Conservation (phyloP, 2,113 vertebrate genomes). For the Alethe castanea region DNA sequence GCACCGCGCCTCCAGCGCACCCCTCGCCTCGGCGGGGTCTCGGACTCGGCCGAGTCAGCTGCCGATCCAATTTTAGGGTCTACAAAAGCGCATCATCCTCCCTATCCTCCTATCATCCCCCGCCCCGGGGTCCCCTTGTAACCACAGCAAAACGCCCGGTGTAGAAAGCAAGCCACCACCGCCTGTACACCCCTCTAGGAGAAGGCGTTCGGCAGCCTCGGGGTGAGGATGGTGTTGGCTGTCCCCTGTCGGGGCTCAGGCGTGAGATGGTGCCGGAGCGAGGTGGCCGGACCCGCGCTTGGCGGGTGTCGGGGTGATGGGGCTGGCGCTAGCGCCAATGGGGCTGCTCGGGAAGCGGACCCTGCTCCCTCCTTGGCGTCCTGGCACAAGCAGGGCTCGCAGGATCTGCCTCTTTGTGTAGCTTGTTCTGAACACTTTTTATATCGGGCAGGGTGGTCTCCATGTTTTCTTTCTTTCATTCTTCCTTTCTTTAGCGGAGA, state of each 20-base stretch:
- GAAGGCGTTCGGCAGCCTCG: not conserved
- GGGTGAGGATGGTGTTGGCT: not conserved
- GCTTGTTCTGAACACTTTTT: not conserved
- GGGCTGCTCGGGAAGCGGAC: not conserved
- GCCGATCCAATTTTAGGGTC: not conserved
- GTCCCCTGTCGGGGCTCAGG: not conserved
- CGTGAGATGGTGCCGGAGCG: not conserved
- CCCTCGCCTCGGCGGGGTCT: not conserved
- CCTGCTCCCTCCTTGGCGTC: not conserved
- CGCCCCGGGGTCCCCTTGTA: not conserved
- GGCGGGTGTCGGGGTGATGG: not conserved
- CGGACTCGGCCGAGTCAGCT: not conserved
- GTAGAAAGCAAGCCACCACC: not conserved
- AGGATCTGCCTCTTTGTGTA: not conserved
- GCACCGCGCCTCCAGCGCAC: not conserved
- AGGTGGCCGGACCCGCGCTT: not conserved
- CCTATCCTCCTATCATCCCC: not conserved
- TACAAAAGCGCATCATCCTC: not conserved
- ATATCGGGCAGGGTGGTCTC: slow-evolving; percentile 3
- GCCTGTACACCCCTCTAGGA: not conserved
- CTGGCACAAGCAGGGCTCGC: not conserved
- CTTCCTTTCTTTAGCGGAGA: not conserved
- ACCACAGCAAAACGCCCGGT: not conserved
- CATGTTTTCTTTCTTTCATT: slow-evolving; percentile 11
- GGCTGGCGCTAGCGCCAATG: not conserved